These are phyloP conservation scores for Hystrix brachyura DNA, from an alignment of 2,113 vertebrate species.

Conservation along the genomic window DNA sequence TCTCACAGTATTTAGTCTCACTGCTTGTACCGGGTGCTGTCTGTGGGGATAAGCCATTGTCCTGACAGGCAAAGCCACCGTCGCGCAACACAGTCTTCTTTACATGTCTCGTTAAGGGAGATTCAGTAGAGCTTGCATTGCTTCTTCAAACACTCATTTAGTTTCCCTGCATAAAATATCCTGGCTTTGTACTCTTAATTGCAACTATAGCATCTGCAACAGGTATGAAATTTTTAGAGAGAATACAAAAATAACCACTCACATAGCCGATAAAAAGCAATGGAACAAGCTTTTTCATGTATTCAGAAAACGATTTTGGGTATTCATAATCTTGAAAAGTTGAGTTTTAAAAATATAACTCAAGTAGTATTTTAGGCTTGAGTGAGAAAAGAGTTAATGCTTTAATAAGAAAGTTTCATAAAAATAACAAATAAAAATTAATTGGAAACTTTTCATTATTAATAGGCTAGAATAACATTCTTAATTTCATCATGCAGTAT, in stretches of 20 bases:
- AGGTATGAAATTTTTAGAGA: not conserved
- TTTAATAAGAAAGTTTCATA: constrained; percentile 82
- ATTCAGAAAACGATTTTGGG: not conserved
- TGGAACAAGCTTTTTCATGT: not conserved
- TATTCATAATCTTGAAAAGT: not conserved
- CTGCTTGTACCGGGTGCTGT: no score
- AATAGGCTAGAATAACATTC: constrained; percentile 85
- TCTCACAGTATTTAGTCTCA: not conserved
- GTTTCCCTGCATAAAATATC: not conserved
- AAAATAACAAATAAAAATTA: constrained; percentile 85
- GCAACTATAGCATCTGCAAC: not conserved
- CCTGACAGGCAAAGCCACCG: not conserved
- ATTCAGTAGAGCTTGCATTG: not conserved
- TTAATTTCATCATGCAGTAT: constrained; percentile 83
- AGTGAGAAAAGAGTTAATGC: constrained; percentile 76
- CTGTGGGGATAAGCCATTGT: not conserved
- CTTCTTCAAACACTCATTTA: not conserved
- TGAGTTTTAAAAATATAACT: not conserved
- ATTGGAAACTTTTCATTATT: constrained; percentile 86
- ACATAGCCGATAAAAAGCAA: not conserved
- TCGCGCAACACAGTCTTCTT: not conserved
- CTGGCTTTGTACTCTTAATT: not conserved
- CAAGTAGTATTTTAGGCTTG: not conserved
- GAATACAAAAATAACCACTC: not conserved
- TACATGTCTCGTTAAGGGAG: not conserved